Conservation (phyloP, 1,140 invertebrate species). For the Thaumatotibia leucotreta region DNA sequence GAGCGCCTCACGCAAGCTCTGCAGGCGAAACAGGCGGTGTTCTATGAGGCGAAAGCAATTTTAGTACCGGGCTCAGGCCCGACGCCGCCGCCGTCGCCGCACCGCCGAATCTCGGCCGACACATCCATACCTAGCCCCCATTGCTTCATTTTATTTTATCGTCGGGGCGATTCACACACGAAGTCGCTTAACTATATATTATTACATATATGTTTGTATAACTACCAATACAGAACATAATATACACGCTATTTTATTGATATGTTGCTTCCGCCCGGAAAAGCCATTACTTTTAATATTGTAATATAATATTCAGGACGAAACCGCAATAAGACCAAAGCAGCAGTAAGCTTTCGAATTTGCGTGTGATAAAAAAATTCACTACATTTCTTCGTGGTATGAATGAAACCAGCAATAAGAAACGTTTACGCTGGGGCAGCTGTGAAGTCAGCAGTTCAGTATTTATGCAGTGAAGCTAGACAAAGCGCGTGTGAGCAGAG, state of each 20-base stretch:
- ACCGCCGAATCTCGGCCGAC: slow-evolving; percentile 19
- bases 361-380: background rate
- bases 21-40: no score
- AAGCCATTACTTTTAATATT: background rate
- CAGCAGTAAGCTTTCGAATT: background rate
- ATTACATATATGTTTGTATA: no score
- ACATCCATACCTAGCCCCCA: background rate
- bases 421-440: background rate
- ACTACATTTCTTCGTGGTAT: background rate
- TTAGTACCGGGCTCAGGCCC: slow-evolving; percentile 36
- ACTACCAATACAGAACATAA: background rate
- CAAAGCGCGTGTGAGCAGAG: slow-evolving; percentile 52
- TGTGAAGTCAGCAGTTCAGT: background rate
- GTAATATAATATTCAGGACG: background rate
- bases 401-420: background rate
- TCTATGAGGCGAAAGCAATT: slow-evolving; percentile 63
- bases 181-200: background rate
- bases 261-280: background rate
- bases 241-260: background rate
- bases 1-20: slow-evolving; percentile 47
- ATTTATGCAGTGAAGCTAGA: slow-evolving; percentile 45
- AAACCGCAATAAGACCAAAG: background rate
- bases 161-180: background rate
- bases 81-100: slow-evolving; percentile 20
- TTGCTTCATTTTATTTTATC: background rate